Evolutionary conservation across 2,113 vertebrate genomes (phyloP).

Genomic region (Megaceryle maxima): DNA sequence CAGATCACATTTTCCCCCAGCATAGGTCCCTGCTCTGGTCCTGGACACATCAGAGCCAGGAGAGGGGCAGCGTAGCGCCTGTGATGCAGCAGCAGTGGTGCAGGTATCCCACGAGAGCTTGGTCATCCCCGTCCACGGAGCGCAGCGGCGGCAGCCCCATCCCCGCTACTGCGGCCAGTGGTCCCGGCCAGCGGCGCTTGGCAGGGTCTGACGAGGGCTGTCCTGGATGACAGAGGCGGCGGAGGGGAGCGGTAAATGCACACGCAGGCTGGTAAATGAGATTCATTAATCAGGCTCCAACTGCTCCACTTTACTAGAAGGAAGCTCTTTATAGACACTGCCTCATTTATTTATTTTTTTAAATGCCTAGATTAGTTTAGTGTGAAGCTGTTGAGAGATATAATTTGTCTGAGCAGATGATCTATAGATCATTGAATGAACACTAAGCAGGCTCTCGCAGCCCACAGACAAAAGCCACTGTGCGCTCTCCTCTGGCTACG

Average conservation of each 20-base stretch:
- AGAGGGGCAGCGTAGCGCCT: fast-evolving
- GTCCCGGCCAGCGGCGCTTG: fast-evolving
- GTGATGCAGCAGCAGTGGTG: fast-evolving
- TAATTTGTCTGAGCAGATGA: slow-evolving; percentile 49
- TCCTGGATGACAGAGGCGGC: background rate
- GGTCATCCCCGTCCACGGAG: fast-evolving
- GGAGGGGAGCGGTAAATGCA: background rate
- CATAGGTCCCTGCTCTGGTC: fast-evolving
- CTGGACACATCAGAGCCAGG: fast-evolving
- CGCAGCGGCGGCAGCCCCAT: fast-evolving
- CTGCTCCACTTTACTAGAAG: background rate
- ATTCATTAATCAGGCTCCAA: slow-evolving; percentile 44
- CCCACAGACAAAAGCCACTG: background rate
- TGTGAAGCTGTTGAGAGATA: slow-evolving; percentile 34
- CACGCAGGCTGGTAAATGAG: background rate
- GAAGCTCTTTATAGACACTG: slow-evolving; percentile 41
- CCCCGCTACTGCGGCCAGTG: fast-evolving
- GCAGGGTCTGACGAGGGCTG: background rate
- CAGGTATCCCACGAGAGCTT: fast-evolving
- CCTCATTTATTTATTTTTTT: slow-evolving; percentile 62
- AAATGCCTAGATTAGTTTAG: slow-evolving; percentile 57
- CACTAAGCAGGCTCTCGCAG: background rate
- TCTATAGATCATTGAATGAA: slow-evolving; percentile 19
- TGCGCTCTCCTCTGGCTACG: background rate
- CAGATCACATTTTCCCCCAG: background rate